Evolutionary conservation across 2,888 invertebrate species (phyloP).

Genomic region (Chymomyza amoena): DNA sequence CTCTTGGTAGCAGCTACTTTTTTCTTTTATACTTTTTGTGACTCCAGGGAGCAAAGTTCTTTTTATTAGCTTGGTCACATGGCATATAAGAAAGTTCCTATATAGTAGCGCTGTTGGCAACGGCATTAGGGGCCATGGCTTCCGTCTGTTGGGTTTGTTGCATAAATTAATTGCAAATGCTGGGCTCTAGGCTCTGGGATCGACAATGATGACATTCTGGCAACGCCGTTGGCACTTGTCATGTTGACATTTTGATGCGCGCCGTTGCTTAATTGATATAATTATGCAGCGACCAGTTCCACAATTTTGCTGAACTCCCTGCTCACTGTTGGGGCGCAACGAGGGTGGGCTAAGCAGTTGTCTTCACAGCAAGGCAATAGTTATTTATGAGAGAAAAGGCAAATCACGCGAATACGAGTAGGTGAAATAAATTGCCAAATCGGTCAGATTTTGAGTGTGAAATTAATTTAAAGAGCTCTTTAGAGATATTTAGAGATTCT

Average conservation of each 20-base stretch:
- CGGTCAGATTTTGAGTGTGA: no score
- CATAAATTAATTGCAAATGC: slow-evolving; percentile 18
- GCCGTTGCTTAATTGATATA: slow-evolving; percentile 34
- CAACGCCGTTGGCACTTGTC: slow-evolving; percentile 30
- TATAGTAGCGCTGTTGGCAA: not conserved
- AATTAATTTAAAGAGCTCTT: no score
- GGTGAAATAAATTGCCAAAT: no score
- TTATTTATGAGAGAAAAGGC: no score
- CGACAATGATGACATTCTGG: slow-evolving; percentile 3
- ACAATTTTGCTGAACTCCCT: not conserved
- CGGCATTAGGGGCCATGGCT: not conserved
- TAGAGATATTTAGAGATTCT: no score
- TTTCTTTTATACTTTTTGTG: not conserved
- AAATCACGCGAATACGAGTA: no score
- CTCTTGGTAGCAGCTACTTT: not conserved
- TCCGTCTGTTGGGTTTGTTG: not conserved
- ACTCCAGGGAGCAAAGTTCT: not conserved
- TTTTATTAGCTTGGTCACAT: not conserved
- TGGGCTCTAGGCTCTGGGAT: not conserved
- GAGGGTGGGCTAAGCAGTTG: no score
- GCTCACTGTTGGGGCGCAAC: no score
- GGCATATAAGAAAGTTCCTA: not conserved
- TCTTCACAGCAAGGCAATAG: no score
- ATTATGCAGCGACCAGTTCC: not conserved
- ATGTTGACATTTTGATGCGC: slow-evolving; percentile 35